Base-by-base conservation (phyloP, 2,888 invertebrate species). In the Vesta saturnalis region DNA sequence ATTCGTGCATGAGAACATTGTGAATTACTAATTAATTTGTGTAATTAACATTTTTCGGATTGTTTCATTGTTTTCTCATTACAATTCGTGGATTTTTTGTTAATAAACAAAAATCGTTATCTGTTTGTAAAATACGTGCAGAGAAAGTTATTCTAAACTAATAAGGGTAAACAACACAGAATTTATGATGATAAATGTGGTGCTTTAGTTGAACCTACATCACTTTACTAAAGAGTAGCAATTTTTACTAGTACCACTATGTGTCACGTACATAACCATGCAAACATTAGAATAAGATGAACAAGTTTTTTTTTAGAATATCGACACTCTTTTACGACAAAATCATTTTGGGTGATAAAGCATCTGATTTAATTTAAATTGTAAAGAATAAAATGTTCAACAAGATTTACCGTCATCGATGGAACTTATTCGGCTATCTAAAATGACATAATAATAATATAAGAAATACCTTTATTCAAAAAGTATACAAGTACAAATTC, bases 101-200 rank as follows among this genome's bases (percentile, higher is more conserved):
- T 4, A 39, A n/a, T 39, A 39, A 39, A 39, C 8, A 39, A 23
- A 23, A 23, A 23, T 5, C 23, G 8, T 23, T 8, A 23, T 23
- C 3, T n/a, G 8, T n/a, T 39, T 39, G 39, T 39, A 39, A 39
- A 39, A 39, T n/a, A n/a, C 3, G 8, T n/a, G 39, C 39, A 39
- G 39, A 39, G 8, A 3, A 23, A 23, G 23, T 8, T 23, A 3
- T 23, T 23, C 23, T 23, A 39, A 39, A 39, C 39, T 39, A 39
- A 39, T 39, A 39, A 39, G 39, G 39, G 39, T 39, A 12, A 6
- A 39, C 39, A 39, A 39, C 1, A 39, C 39, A n/a, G 39, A n/a
- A 39, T 39, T n/a, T 39, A 39, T 39, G 39, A 39, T n/a, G 39
- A 39, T 39, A 39, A 39, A 39, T 39, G 39, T n/a, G 39, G 39